A percentile compares a stretch with the other conserved stretches of the same genome.
phyloP scores from a whole-genome alignment of 2,113 vertebrate genomes.

The Grammomys dolichurus region DNA sequence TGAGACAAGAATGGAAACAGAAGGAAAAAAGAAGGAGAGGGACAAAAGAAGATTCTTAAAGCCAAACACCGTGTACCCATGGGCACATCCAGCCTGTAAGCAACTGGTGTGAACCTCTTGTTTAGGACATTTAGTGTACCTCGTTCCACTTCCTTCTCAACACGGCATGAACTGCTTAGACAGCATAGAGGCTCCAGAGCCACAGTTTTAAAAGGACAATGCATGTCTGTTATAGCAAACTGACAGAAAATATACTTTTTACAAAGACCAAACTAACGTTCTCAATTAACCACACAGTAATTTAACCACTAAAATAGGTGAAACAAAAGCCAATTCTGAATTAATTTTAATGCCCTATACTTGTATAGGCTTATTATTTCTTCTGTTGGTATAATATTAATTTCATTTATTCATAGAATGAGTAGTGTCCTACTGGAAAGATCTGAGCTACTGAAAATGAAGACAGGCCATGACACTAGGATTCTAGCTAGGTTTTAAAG shows the following conservation, averaged over 20 bases:
- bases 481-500: conserved; percentile 54
- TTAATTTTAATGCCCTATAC: neutral
- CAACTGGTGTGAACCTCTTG: neutral
- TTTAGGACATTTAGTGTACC: neutral
- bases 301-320: conserved; percentile 13
- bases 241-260: conserved; percentile 13
- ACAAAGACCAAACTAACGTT: conserved; percentile 38
- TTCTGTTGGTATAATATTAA: neutral
- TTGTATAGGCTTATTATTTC: neutral
- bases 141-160: neutral
- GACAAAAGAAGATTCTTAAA: neutral
- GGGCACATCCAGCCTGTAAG: neutral
- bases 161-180: neutral
- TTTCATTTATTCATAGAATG: conserved; percentile 18
- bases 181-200: conserved; percentile 5
- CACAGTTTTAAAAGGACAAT: conserved; percentile 52
- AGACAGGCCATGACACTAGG: neutral
- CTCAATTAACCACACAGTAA: neutral
- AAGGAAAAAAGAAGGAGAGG: neutral
- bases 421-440: neutral
- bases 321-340: conserved; percentile 24
- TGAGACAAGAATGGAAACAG: neutral
- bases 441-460: conserved; percentile 38
- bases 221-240: conserved; percentile 35
- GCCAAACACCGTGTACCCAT: neutral